Conservation (phyloP, 2,888 invertebrate species). For the Tolmerus cingulatus region DNA sequence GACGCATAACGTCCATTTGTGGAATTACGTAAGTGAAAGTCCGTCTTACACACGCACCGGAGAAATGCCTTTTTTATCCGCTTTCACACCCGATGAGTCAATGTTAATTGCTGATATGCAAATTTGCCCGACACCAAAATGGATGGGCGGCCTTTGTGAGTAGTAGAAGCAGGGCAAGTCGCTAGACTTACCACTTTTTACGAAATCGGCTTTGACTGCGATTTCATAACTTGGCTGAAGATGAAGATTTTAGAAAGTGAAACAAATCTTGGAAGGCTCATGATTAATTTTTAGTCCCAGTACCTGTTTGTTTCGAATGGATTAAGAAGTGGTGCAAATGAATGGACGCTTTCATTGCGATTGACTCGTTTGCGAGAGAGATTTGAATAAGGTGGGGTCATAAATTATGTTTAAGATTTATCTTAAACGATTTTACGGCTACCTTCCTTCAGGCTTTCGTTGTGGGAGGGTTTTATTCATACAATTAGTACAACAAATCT, state of each 20-base stretch:
- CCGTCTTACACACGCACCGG: background rate
- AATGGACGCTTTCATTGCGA: background rate
- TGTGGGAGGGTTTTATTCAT: background rate
- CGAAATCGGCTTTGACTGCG: background rate
- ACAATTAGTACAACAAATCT: background rate
- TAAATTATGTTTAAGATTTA: background rate
- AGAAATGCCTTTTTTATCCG: background rate
- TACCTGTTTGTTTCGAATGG: background rate
- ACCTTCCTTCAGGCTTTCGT: background rate
- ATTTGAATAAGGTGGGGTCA: background rate
- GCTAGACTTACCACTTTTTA: background rate
- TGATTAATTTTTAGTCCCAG: background rate
- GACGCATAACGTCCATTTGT: background rate
- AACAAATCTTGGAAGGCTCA: background rate
- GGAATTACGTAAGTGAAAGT: background rate
- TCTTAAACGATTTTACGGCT: background rate
- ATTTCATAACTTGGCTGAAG: background rate
- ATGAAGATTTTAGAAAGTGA: background rate
- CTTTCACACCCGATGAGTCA: background rate
- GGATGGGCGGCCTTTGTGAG: background rate
- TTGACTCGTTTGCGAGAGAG: background rate
- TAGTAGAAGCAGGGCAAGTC: background rate
- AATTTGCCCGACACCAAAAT: background rate
- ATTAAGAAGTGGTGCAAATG: background rate
- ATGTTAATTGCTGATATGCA: background rate